phyloP scores from a whole-genome alignment of 2,888 invertebrate genomes.

The Leistus spinibarbis region DNA sequence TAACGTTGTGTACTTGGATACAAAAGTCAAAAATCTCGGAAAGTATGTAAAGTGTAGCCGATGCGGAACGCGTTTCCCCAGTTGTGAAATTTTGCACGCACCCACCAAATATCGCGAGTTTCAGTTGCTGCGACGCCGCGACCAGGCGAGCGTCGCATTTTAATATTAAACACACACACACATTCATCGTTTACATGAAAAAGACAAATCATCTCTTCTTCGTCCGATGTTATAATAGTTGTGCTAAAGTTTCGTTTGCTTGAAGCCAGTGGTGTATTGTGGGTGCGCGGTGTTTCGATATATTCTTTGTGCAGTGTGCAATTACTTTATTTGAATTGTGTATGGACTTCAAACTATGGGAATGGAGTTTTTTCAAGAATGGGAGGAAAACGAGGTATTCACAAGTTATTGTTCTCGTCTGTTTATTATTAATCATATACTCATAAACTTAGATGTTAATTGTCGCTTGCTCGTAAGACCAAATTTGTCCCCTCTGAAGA shows the following conservation, averaged over 20 bases:
- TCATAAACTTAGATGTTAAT: no score
- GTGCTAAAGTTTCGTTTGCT: background rate
- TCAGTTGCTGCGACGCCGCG: constrained; percentile 32
- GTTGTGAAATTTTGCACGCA: constrained; percentile 25
- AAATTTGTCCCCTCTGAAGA: no score
- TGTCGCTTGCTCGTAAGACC: no score
- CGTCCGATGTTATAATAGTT: background rate
- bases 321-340: constrained; percentile 9
- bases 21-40: constrained; percentile 24
- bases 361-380: constrained; percentile 59
- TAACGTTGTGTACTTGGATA: background rate
- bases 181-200: background rate
- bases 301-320: background rate
- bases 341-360: constrained; percentile 49
- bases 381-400: constrained; percentile 48
- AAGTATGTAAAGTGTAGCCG: constrained; percentile 26
- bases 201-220: background rate
- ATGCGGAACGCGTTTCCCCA: constrained; percentile 14
- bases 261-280: background rate
- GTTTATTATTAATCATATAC: no score
- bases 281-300: background rate
- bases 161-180: background rate
- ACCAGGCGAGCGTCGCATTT: constrained; percentile 28
- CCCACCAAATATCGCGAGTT: background rate
- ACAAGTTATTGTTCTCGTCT: no score